Conservation (phyloP, 1,140 invertebrate genomes). For the Aleiodes sp. region DNA sequence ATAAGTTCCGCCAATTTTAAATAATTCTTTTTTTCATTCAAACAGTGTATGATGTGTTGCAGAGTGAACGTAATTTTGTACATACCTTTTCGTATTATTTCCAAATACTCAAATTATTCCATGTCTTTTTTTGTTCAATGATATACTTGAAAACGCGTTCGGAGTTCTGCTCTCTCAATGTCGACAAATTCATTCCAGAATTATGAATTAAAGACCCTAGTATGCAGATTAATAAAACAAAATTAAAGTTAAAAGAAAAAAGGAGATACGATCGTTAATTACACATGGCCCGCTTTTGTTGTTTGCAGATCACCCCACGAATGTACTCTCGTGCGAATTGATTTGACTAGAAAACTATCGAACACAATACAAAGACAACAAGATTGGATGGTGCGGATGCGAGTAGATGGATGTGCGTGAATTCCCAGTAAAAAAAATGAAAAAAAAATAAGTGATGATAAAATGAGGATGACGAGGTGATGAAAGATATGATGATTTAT, state of each 20-base stretch:
- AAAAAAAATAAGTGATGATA: slow-evolving; percentile 20
- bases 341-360: slow-evolving; percentile 66
- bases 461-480: slow-evolving; percentile 10
- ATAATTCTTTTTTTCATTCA: no score
- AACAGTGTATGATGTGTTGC: background rate
- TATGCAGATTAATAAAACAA: no score
- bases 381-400: slow-evolving; percentile 66
- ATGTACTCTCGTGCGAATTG: slow-evolving; percentile 65
- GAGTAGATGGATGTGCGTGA: slow-evolving; percentile 66
- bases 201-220: background rate
- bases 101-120: background rate
- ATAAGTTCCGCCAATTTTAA: no score
- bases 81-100: background rate
- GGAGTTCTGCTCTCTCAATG: slow-evolving; percentile 31
- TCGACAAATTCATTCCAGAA: slow-evolving; percentile 16
- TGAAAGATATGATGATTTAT: slow-evolving; percentile 20
- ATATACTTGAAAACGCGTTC: background rate
- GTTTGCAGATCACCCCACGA: slow-evolving; percentile 64
- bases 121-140: background rate
- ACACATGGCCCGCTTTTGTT: slow-evolving; percentile 61
- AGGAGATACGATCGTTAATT: slow-evolving; percentile 47
- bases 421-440: slow-evolving; percentile 46
- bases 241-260: no score
- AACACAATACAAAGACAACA: slow-evolving; percentile 67
- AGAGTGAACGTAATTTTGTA: background rate